Conservation (phyloP, 2,888 invertebrate genomes). For the Ectemnius cavifrons region DNA sequence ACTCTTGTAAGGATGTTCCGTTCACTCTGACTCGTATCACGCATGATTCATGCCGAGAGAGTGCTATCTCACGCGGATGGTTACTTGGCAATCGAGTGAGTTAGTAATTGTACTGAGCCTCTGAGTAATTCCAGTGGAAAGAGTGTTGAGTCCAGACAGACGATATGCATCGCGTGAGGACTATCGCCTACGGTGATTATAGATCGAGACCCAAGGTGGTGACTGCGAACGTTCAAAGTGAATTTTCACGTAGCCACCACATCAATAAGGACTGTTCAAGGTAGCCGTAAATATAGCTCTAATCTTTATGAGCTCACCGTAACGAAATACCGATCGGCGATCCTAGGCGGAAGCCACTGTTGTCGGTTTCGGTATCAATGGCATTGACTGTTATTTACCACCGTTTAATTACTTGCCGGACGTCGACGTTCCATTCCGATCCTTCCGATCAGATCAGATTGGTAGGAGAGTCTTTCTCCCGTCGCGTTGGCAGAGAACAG, state of each 20-base stretch:
- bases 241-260: neutral
- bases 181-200: neutral
- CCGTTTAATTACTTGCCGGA: too few species aligned
- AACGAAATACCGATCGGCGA: too few species aligned
- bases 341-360: too few species aligned
- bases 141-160: neutral
- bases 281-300: constrained; percentile 15
- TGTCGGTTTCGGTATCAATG: too few species aligned
- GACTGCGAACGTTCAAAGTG: constrained; percentile 1
- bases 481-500: too few species aligned
- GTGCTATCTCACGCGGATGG: neutral
- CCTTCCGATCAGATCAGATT: too few species aligned
- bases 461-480: too few species aligned
- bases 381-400: too few species aligned
- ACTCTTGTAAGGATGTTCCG: neutral
- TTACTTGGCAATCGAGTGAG: neutral
- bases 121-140: neutral
- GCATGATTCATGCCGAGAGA: neutral
- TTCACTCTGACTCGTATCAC: neutral
- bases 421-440: too few species aligned
- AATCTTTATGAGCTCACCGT: constrained; percentile 11
- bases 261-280: constrained; percentile 6
- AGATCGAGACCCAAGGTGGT: neutral
- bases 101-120: neutral
- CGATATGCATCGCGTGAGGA: neutral